Evolutionary conservation across 1,140 invertebrate species (phyloP).

Genomic region (Drosophila biarmipes): DNA sequence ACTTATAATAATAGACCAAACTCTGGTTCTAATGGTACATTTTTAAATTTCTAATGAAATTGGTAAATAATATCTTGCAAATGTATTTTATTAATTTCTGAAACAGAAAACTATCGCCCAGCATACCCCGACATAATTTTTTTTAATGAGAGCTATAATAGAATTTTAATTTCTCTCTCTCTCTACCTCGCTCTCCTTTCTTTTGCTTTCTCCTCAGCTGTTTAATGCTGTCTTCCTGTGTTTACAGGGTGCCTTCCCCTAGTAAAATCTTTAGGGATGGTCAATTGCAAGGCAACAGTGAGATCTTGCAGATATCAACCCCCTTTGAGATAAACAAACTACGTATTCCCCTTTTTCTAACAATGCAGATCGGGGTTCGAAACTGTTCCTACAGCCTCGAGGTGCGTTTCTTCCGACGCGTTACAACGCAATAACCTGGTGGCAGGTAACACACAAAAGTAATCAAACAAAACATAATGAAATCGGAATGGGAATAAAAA

Average conservation of each 20-base stretch:
- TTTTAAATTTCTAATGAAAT: too few species aligned
- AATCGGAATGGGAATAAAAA: slow-evolving; percentile 1
- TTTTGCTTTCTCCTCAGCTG: slow-evolving; percentile 26
- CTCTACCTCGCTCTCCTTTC: slow-evolving; percentile 15
- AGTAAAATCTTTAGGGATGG: slow-evolving; percentile 6
- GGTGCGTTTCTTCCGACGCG: slow-evolving; percentile 9
- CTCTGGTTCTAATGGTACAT: too few species aligned
- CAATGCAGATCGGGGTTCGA: not conserved
- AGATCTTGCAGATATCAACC: slow-evolving; percentile 1
- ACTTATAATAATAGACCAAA: too few species aligned
- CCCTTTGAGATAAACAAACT: not conserved
- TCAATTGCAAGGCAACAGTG: not conserved
- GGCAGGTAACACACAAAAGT: slow-evolving; percentile 21
- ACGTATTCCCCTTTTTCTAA: not conserved
- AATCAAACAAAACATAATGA: slow-evolving; percentile 3
- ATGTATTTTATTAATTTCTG: too few species aligned
- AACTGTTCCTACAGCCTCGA: not conserved
- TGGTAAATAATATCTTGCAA: too few species aligned
- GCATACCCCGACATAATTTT: not conserved
- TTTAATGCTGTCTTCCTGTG: slow-evolving; percentile 5
- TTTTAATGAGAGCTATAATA: not conserved
- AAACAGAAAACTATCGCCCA: too few species aligned
- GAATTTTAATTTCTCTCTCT: slow-evolving; percentile 5
- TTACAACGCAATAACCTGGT: slow-evolving; percentile 27
- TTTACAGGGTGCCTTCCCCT: slow-evolving; percentile 15